phyloP scores from a whole-genome alignment of 2,888 invertebrate species.

The Torymus auratus region DNA sequence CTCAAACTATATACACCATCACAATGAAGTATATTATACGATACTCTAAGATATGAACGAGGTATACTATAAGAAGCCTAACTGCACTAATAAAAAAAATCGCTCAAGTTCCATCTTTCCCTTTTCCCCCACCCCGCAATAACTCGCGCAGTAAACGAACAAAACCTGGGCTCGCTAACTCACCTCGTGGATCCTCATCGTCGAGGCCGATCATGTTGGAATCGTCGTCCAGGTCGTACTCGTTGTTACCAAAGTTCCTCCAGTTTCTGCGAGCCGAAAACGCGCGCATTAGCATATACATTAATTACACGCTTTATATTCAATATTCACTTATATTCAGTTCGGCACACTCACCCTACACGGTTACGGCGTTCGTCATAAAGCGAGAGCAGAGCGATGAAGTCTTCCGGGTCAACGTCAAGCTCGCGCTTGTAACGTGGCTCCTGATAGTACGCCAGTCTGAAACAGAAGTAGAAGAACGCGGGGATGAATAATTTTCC shows the following conservation, averaged over 20 bases:
- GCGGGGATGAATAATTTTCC: constrained; percentile 4
- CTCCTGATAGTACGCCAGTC: constrained; percentile 69
- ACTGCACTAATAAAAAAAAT: too few species aligned
- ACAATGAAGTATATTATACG: too few species aligned
- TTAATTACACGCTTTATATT: too few species aligned
- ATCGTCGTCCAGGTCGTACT: constrained; percentile 71
- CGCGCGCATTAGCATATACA: too few species aligned
- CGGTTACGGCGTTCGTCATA: constrained; percentile 72
- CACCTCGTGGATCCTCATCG: constrained; percentile 70
- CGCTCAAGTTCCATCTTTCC: too few species aligned
- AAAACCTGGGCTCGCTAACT: neutral
- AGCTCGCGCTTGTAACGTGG: constrained; percentile 72
- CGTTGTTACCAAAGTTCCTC: constrained; percentile 70
- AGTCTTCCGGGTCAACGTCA: constrained; percentile 72
- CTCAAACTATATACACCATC: too few species aligned
- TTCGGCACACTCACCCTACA: constrained; percentile 31
- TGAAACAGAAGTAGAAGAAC: constrained; percentile 49
- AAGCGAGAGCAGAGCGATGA: constrained; percentile 72
- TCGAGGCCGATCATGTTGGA: constrained; percentile 66
- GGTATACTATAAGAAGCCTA: too few species aligned
- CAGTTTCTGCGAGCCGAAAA: constrained; percentile 65
- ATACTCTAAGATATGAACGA: too few species aligned
- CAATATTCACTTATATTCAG: neutral
- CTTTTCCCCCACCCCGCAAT: too few species aligned
- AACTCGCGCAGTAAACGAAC: too few species aligned